phyloP scores from a whole-genome alignment of 1,140 invertebrate species.

The Drosophila tani region DNA sequence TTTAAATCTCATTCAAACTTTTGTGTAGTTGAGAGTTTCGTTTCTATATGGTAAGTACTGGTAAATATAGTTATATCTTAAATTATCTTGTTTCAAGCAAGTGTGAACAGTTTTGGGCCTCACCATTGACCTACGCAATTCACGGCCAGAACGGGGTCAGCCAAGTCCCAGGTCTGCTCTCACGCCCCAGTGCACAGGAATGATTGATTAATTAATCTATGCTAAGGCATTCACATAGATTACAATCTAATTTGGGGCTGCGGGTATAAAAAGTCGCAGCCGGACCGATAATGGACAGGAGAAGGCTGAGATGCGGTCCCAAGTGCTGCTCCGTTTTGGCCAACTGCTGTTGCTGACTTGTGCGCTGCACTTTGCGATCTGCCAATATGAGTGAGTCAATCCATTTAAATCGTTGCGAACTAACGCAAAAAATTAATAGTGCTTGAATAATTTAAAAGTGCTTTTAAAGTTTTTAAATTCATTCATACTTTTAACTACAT shows the following conservation, averaged over 20 bases:
- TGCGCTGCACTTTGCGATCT: conserved; percentile 16
- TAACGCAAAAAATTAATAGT: too few relatives aligned
- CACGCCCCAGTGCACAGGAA: conserved; percentile 18
- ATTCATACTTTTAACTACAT: neutral
- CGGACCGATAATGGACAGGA: neutral
- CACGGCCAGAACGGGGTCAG: neutral
- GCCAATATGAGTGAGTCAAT: conserved; percentile 24
- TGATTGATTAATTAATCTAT: conserved; percentile 47
- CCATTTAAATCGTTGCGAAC: neutral
- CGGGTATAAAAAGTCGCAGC: conserved; percentile 47
- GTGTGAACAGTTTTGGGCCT: neutral
- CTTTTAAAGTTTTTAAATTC: too few relatives aligned
- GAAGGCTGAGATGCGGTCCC: conserved; percentile 35
- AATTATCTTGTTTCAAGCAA: neutral
- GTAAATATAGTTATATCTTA: neutral
- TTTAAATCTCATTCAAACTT: too few relatives aligned
- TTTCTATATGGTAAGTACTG: too few relatives aligned
- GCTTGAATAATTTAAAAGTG: too few relatives aligned
- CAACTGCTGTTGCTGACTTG: conserved; percentile 23
- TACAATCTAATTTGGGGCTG: conserved; percentile 25
- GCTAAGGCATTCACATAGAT: conserved; percentile 56
- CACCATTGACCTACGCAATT: conserved; percentile 1
- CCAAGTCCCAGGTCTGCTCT: conserved; percentile 1
- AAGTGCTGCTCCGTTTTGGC: conserved; percentile 27
- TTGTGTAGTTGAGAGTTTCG: too few relatives aligned